Evolutionary conservation across 2,797 vertebrate species (phyloP), one percentile per base, ranked within the genome.

Genomic region (Aldrovandia affinis): DNA sequence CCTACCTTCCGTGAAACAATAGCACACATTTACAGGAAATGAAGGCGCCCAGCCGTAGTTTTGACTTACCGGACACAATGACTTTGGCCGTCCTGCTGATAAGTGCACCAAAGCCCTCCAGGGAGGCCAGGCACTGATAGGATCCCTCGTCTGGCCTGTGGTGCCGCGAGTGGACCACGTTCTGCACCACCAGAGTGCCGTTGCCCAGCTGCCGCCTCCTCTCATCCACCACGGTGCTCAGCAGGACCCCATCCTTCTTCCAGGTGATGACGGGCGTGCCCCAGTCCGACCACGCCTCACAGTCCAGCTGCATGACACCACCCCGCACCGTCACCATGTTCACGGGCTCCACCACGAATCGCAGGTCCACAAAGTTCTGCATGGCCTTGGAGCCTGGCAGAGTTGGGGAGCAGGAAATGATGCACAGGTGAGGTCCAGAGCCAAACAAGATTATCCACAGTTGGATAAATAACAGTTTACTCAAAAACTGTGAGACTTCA

Each of bases 141-240:
- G 94, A 90, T 0, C 97, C 97, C 86, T 99, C 97, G 0, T 99
- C 97, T 0, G 97, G 97, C 78, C 97, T 96, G 78, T 98, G 97
- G 89, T 98, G 97, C n/a, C 97, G 93, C 0, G 97, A 97, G 84
- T 98, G 97, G 80, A 98, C 90, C 2, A 98, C 94, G 22, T 96
- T 97, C 81, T 96, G 95, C 85, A 98, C 96, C 79, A 96, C 65
- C 61, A 98, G 93, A 0, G 97, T 96, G 0, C 97, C 97, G 0
- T 98, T 97, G 0, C 93, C 87, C 85, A 97, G 88, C 85, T 96
- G 96, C 78, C 89, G 94, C 59, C 97, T 94, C 86, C 97, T 92
- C 47, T 98, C 97, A 0, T 98, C 97, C 85, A 96, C 94, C 2
- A 95, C 93, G 0, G 97, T 83, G 78, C 96, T 96, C n/a, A 98